Conservation (phyloP, 2,113 vertebrate genomes). For the Tor tambroides region DNA sequence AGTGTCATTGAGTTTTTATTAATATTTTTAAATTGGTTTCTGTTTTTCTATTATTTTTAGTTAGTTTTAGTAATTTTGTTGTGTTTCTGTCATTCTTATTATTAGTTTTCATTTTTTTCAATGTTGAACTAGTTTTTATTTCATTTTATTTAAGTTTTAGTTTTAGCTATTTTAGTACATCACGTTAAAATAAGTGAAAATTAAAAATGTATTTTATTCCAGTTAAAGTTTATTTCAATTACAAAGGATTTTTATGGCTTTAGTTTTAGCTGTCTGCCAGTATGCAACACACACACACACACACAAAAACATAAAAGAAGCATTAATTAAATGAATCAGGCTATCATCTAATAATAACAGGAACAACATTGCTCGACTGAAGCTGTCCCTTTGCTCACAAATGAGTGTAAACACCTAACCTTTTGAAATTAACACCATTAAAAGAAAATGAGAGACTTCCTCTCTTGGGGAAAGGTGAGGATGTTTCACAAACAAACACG, state of each 20-base stretch:
- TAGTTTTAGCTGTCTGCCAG: not conserved
- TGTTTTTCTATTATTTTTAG: no score
- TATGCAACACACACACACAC: not conserved
- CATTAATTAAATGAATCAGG: not conserved
- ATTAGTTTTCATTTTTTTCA: no score
- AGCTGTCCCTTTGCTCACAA: not conserved
- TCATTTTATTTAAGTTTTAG: no score
- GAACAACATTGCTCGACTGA: not conserved
- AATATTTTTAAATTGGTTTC: no score
- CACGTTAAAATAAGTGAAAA: no score
- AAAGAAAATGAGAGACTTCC: not conserved
- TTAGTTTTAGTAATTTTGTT: no score
- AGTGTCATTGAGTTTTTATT: no score
- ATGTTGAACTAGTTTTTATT: no score
- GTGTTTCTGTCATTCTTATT: not conserved
- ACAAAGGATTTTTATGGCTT: no score
- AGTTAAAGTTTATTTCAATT: no score
- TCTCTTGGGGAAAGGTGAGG: not conserved
- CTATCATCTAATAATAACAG: not conserved
- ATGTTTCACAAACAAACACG: not conserved
- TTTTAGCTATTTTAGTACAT: no score
- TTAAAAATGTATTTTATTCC: no score
- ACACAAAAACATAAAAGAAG: not conserved
- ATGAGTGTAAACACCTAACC: not conserved
- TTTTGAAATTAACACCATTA: not conserved